phyloP scores from a whole-genome alignment of 2,113 vertebrate genomes.

The Otus sunia region DNA sequence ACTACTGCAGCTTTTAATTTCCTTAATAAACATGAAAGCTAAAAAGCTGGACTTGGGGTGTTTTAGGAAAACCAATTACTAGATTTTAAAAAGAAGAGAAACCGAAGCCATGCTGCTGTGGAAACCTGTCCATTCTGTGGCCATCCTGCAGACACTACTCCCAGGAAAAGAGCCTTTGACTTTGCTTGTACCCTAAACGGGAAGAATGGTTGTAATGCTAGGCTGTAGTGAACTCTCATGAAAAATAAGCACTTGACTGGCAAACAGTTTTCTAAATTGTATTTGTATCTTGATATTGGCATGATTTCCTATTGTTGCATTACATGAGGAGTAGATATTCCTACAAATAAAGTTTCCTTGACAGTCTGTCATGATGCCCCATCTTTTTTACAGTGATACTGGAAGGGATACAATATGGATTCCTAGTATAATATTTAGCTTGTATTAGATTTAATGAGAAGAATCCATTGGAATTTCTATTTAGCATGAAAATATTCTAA shows the following conservation, averaged over 20 bases:
- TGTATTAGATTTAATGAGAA: background rate
- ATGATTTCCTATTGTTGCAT: background rate
- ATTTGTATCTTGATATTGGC: background rate
- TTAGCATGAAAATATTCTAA: background rate
- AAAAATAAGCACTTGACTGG: background rate
- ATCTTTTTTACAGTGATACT: background rate
- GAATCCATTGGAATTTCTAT: background rate
- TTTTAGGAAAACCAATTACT: background rate
- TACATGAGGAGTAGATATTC: background rate
- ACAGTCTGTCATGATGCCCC: background rate
- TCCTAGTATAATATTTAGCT: background rate
- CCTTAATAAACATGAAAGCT: background rate
- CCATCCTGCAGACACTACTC: background rate
- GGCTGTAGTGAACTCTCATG: background rate
- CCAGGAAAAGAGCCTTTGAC: background rate
- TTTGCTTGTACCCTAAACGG: background rate
- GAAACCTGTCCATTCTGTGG: background rate
- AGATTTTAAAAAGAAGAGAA: background rate
- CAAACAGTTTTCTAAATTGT: background rate
- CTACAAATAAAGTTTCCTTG: background rate
- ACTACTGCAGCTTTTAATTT: background rate
- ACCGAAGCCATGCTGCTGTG: rapidly evolving
- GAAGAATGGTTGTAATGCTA: background rate
- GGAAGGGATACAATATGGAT: background rate
- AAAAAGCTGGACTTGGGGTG: background rate